Evolutionary conservation across 1,140 invertebrate species (phyloP).

Genomic region (Caenorhabditis latens): DNA sequence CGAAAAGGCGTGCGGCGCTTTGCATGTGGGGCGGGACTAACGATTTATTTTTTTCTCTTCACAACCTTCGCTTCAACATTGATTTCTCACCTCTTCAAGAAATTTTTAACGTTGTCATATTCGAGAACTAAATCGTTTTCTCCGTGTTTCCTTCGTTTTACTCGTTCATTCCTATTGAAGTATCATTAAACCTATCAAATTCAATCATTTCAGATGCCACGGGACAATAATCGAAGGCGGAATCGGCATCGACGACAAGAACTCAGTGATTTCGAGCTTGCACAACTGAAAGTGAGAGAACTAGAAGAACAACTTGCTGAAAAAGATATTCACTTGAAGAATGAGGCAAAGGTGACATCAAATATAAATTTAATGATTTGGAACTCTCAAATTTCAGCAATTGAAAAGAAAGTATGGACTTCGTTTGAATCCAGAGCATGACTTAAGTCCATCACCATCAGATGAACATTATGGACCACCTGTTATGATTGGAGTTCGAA

Average conservation of each 20-base stretch:
- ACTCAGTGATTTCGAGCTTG: neutral
- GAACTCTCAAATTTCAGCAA: too few relatives aligned
- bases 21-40: neutral
- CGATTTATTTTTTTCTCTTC: neutral
- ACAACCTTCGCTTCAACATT: too few relatives aligned
- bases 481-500: neutral
- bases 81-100: too few relatives aligned
- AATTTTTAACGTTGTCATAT: neutral
- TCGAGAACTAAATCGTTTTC: neutral
- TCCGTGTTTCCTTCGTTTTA: too few relatives aligned
- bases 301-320: neutral
- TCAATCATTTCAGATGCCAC: neutral
- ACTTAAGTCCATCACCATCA: neutral
- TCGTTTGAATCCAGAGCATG: neutral
- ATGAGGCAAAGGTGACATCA: conserved; percentile 1
- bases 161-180: too few relatives aligned
- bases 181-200: neutral
- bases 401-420: neutral
- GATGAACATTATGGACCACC: neutral
- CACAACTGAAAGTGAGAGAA: neutral
- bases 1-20: conserved; percentile 1
- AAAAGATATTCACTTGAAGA: neutral
- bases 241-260: conserved; percentile 8
- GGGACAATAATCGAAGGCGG: neutral
- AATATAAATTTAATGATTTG: too few relatives aligned